Conservation (phyloP, 2,113 vertebrate genomes). For the Tupaia chinensis region DNA sequence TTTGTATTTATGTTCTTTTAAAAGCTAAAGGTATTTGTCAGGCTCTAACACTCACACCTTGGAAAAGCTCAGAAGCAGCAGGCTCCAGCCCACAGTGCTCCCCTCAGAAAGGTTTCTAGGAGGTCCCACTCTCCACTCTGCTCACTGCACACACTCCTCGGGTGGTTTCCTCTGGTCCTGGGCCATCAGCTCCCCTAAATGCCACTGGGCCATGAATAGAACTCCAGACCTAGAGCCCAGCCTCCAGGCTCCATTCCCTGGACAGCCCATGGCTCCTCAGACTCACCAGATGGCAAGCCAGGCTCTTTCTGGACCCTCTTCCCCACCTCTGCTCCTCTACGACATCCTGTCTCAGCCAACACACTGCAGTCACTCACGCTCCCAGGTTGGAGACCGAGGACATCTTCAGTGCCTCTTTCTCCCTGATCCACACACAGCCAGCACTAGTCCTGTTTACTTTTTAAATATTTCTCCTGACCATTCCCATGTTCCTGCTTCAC, state of each 20-base stretch:
- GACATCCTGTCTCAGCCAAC: not conserved
- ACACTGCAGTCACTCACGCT: not conserved
- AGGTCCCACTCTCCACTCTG: not conserved
- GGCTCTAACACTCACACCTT: not conserved
- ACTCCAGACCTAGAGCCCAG: not conserved
- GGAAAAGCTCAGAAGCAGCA: not conserved
- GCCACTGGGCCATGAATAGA: not conserved
- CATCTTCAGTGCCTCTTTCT: not conserved
- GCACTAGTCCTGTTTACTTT: too few relatives aligned
- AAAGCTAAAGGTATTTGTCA: not conserved
- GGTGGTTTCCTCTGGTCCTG: not conserved
- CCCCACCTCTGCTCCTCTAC: not conserved
- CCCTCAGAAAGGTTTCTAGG: not conserved
- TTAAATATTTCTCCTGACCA: too few relatives aligned
- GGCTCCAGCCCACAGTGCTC: too few relatives aligned
- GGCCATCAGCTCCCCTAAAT: not conserved
- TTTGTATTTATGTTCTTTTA: constrained; percentile 20
- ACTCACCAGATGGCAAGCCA: not conserved
- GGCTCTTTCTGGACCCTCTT: not conserved
- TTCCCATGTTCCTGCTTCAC: too few relatives aligned
- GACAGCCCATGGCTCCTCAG: not conserved
- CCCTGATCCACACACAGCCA: too few relatives aligned
- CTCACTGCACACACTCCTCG: not conserved
- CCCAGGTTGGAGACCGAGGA: not conserved
- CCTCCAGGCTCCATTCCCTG: not conserved